These are phyloP conservation scores for Gymnoscopelus microlampas DNA, from an alignment of 2,797 vertebrate genomes.

Conservation along the genomic window DNA sequence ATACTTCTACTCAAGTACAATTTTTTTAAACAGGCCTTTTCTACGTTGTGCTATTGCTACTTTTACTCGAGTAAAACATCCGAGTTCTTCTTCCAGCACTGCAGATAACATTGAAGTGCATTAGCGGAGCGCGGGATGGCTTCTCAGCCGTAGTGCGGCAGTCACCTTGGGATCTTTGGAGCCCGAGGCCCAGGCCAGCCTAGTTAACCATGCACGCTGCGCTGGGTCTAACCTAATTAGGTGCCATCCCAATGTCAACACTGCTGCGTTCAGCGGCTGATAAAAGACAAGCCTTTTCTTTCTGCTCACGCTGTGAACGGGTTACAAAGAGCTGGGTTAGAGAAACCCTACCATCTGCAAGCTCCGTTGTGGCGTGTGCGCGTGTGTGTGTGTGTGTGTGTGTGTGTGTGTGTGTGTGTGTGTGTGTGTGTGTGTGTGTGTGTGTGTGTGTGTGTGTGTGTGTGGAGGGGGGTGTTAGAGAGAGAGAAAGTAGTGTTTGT, in stretches of 20 bases:
- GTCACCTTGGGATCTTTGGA: slow-evolving; percentile 74
- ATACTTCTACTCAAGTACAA: too few relatives aligned
- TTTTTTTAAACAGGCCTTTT: too few relatives aligned
- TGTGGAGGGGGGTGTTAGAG: slow-evolving; percentile 20
- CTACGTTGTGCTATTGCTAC: too few relatives aligned
- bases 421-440: slow-evolving; percentile 33
- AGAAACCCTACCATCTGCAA: slow-evolving; percentile 69
- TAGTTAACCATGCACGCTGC: slow-evolving; percentile 76
- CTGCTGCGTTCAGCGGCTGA: slow-evolving; percentile 68
- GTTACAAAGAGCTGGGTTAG: slow-evolving; percentile 60
- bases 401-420: slow-evolving; percentile 20
- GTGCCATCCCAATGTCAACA: slow-evolving; percentile 80
- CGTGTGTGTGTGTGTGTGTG: slow-evolving; percentile 24
- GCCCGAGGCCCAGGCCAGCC: slow-evolving; percentile 75
- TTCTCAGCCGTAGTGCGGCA: slow-evolving; percentile 51
- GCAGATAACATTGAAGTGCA: slow-evolving; percentile 43
- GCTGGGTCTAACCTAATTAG: slow-evolving; percentile 78
- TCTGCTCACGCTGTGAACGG: slow-evolving; percentile 66
- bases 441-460: slow-evolving; percentile 25
- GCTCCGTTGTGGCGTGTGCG: slow-evolving; percentile 24
- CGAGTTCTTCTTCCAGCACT: too few relatives aligned
- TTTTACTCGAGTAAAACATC: too few relatives aligned
- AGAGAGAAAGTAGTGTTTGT: slow-evolving; percentile 29
- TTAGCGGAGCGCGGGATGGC: slow-evolving; percentile 54
- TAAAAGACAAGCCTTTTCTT: slow-evolving; percentile 70